Evolutionary conservation across 2,888 invertebrate species (phyloP).

Genomic region (Eilema caniola): DNA sequence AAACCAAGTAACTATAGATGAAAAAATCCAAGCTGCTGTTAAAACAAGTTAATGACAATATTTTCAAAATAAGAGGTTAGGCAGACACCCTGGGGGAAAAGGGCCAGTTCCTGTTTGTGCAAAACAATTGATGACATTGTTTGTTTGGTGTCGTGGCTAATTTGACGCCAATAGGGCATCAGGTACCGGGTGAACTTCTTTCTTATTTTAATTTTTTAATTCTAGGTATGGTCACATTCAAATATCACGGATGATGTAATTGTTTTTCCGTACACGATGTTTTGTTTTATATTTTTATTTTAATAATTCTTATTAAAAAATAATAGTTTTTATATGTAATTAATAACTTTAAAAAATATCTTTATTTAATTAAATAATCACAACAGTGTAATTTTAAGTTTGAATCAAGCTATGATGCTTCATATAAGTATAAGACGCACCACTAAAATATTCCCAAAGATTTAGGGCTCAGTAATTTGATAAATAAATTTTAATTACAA

Average conservation of each 20-base stretch:
- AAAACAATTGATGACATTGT: constrained; percentile 48
- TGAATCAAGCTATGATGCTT: constrained; percentile 26
- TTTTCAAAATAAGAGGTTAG: constrained; percentile 73
- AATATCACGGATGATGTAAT: no score
- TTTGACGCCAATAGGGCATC: constrained; percentile 25
- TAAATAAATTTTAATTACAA: constrained; percentile 85
- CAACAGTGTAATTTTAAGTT: not conserved
- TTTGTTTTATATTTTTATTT: not conserved
- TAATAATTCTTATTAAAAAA: not conserved
- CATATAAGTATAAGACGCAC: constrained; percentile 31
- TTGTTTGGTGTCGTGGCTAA: constrained; percentile 25
- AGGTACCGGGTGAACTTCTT: constrained; percentile 22
- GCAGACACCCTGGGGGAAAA: constrained; percentile 64
- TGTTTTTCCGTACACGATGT: not conserved
- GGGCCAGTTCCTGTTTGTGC: constrained; percentile 51
- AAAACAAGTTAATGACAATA: constrained; percentile 75
- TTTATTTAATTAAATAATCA: not conserved
- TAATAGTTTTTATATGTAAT: not conserved
- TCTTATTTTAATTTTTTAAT: not conserved
- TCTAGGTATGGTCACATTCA: no score
- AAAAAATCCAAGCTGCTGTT: constrained; percentile 57
- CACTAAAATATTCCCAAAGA: constrained; percentile 61
- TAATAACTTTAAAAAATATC: not conserved
- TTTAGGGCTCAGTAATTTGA: constrained; percentile 73
- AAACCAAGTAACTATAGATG: constrained; percentile 30